Evolutionary conservation across 92 coral and sea anemone species (phyloP).

Genomic region (Palythoa grandis): DNA sequence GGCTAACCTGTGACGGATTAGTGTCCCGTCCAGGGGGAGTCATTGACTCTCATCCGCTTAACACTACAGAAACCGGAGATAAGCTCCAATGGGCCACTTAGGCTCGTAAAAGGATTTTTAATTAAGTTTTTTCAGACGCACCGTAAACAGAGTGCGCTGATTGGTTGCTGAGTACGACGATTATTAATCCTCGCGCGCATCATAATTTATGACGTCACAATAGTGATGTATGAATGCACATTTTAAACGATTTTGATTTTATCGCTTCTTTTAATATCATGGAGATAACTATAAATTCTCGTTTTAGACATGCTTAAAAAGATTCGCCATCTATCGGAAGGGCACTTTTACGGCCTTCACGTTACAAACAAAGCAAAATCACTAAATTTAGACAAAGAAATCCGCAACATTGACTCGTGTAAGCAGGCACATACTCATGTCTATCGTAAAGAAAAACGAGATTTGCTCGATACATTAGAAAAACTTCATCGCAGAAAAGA

Average conservation of each 20-base stretch:
- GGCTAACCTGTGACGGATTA: no score
- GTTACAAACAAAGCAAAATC: conserved; percentile 93
- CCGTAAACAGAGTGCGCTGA: background rate
- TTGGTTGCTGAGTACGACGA: background rate
- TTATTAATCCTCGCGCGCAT: background rate
- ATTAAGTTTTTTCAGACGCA: no score
- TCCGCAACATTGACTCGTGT: conserved; percentile 84
- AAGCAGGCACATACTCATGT: conserved; percentile 84
- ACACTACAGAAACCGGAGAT: no score
- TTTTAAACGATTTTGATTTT: background rate
- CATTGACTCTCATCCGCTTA: no score
- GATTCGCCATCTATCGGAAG: conserved; percentile 93
- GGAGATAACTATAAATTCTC: background rate
- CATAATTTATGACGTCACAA: background rate
- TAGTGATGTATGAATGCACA: background rate
- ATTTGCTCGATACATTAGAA: conserved; percentile 68
- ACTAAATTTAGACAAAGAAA: conserved; percentile 81
- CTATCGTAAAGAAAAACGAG: conserved; percentile 90
- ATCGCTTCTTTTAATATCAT: background rate
- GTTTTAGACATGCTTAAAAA: conserved; percentile 73
- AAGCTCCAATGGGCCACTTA: no score
- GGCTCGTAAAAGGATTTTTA: no score
- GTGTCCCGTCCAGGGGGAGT: no score
- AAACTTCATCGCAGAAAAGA: conserved; percentile 81
- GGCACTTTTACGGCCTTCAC: conserved; percentile 82